A percentile compares a stretch with the other conserved stretches of the same genome.
Evolutionary conservation across 2,888 invertebrate species (phyloP).

Genomic region (Acanthosepion pharaonis): DNA sequence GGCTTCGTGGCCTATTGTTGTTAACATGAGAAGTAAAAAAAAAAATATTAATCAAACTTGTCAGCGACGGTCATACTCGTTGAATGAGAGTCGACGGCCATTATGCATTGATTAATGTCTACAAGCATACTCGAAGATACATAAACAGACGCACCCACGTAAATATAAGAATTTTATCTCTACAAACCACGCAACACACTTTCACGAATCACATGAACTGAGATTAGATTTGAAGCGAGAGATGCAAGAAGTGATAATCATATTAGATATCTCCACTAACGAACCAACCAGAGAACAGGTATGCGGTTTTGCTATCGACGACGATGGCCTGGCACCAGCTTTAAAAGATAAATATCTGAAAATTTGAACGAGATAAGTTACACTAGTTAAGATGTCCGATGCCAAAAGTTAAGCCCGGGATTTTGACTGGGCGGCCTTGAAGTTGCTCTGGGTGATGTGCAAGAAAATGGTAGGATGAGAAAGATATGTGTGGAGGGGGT

Average conservation of each 20-base stretch:
- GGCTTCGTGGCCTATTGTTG: too few relatives aligned
- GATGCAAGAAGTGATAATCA: background rate
- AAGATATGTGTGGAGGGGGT: background rate
- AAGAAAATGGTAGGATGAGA: background rate
- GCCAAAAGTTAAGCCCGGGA: background rate
- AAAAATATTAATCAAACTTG: too few relatives aligned
- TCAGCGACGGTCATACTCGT: too few relatives aligned
- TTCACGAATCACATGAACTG: background rate
- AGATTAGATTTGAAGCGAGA: background rate
- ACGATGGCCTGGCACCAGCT: background rate
- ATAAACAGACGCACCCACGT: background rate
- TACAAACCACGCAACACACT: background rate
- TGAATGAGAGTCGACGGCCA: too few relatives aligned
- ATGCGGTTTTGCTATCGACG: background rate
- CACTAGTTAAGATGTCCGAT: conserved; percentile 3
- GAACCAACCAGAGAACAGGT: conserved; percentile 6
- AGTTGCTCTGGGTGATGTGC: background rate
- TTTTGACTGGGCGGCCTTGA: conserved; percentile 33
- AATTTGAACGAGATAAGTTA: background rate
- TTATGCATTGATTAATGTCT: background rate
- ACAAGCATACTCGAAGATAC: background rate
- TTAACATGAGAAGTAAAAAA: too few relatives aligned
- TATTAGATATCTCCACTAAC: background rate
- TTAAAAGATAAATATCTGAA: background rate
- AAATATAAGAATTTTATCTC: background rate